Percentiles rank a stretch among this genome's conserved stretches.
Conservation (phyloP, 37 sponge, comb jelly and placozoan genomes). For the Hormiphora californensis region DNA sequence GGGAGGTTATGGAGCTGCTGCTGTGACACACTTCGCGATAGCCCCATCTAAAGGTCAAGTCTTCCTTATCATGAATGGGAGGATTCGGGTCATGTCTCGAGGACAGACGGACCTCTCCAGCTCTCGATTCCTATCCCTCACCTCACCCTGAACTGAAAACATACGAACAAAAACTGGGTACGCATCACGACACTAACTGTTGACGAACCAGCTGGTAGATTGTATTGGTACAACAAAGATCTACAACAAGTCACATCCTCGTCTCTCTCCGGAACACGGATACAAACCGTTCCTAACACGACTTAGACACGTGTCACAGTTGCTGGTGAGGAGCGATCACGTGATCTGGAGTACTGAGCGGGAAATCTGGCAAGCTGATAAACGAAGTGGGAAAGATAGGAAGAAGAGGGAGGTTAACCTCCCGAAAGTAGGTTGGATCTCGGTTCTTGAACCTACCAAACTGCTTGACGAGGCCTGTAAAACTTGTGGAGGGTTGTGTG, state of each 20-base stretch:
- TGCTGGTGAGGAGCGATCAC: background rate
- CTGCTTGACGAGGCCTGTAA: background rate
- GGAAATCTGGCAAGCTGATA: background rate
- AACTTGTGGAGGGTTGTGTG: background rate
- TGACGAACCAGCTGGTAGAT: constrained; percentile 18
- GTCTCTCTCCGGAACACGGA: background rate
- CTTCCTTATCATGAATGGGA: too few relatives aligned
- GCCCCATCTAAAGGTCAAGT: too few relatives aligned
- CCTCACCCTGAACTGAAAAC: too few relatives aligned
- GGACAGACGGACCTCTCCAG: too few relatives aligned
- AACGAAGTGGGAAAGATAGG: background rate
- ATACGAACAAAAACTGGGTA: too few relatives aligned
- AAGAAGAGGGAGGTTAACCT: background rate
- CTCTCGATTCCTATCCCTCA: too few relatives aligned
- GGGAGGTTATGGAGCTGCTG: too few relatives aligned
- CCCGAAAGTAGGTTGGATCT: background rate
- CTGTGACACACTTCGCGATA: too few relatives aligned
- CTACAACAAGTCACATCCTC: constrained; percentile 7
- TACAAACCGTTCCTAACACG: background rate
- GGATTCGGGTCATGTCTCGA: too few relatives aligned
- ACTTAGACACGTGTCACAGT: constrained; percentile 12
- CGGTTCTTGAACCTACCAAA: background rate
- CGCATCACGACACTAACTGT: background rate
- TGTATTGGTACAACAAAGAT: constrained; percentile 10
- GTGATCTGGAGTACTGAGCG: background rate